A percentile compares a stretch with the other conserved stretches of the same genome.
Evolutionary conservation across 2,113 vertebrate genomes (phyloP).

Genomic region (Felis chaus): DNA sequence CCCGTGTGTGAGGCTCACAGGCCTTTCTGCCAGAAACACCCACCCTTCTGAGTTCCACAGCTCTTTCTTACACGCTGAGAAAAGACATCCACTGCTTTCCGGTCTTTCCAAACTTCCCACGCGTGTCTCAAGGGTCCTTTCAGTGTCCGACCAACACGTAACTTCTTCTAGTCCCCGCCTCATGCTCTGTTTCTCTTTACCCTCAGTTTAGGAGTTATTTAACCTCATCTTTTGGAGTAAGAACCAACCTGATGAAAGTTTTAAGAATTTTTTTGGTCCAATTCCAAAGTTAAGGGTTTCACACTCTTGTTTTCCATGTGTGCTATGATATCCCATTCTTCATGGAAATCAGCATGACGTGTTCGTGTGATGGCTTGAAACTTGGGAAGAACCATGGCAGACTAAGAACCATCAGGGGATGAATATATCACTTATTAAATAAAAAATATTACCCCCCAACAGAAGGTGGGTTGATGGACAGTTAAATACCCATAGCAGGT

Average conservation of each 20-base stretch:
- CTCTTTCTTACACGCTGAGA: not conserved
- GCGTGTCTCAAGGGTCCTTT: not conserved
- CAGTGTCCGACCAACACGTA: not conserved
- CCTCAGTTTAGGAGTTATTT: not conserved
- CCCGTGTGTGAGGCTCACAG: accelerated
- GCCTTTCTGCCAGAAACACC: not conserved
- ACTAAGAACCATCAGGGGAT: not conserved
- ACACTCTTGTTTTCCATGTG: not conserved
- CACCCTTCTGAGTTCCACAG: accelerated
- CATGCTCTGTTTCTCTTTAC: not conserved
- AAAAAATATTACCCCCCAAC: not conserved
- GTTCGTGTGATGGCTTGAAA: not conserved
- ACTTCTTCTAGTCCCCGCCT: not conserved
- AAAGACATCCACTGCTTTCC: not conserved
- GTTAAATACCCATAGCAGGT: not conserved
- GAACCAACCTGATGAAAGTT: not conserved
- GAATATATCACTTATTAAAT: not conserved
- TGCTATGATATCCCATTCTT: too few relatives aligned
- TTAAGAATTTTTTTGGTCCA: not conserved
- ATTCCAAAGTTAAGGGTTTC: not conserved
- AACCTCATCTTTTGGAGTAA: not conserved
- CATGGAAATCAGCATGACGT: accelerated
- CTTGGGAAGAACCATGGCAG: not conserved
- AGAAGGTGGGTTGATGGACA: not conserved
- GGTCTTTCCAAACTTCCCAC: not conserved